phyloP scores from a whole-genome alignment of 2,113 vertebrate species.

The Anhinga rufa region DNA sequence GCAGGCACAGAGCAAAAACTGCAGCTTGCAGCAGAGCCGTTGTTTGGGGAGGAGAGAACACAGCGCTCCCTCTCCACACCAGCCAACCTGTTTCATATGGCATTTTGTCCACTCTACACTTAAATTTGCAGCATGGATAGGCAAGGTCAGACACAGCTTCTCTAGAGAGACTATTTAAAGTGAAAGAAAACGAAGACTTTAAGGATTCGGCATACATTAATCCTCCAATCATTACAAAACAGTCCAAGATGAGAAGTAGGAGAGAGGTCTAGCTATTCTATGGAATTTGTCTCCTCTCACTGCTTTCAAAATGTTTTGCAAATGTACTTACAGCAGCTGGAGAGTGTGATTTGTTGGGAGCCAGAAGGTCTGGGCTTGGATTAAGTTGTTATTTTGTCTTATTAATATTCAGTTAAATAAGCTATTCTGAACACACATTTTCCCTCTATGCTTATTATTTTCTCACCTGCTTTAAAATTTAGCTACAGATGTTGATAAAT shows the following conservation, averaged over 20 bases:
- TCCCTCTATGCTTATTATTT: background rate
- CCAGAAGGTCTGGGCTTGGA: background rate
- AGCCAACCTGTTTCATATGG: background rate
- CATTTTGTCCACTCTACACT: background rate
- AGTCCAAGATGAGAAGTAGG: background rate
- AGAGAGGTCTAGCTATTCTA: background rate
- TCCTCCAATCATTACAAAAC: background rate
- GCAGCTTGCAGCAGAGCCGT: background rate
- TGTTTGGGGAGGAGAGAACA: background rate
- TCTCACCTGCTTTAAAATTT: background rate
- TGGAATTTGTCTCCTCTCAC: background rate
- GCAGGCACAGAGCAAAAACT: background rate
- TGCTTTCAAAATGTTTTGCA: background rate
- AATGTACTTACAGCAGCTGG: background rate
- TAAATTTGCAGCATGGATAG: background rate
- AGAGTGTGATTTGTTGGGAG: background rate
- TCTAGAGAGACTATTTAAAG: background rate
- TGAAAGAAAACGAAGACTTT: background rate
- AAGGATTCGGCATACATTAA: background rate
- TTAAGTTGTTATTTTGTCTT: background rate
- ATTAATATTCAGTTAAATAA: background rate
- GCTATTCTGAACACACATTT: background rate
- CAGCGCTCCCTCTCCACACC: background rate
- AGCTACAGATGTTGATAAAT: background rate
- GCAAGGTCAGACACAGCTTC: background rate